Base-by-base conservation (phyloP, 2,797 vertebrate species). In the Tapera naevia region DNA sequence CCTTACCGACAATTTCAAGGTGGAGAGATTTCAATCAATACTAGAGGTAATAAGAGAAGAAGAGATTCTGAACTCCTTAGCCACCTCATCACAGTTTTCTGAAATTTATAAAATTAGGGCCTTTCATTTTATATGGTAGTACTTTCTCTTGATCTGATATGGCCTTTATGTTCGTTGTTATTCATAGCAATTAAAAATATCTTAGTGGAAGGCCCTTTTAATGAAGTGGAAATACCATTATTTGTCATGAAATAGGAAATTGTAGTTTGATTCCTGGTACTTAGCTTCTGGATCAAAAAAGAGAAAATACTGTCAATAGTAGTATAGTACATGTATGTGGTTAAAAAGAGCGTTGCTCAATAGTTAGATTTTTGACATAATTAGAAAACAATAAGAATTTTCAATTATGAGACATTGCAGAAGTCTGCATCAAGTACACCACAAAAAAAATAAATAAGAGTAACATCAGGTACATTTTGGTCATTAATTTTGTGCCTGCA, bases 21-120 rank as follows among this genome's bases (percentile, higher is more conserved):
- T 96, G 93, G 92, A 96, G 79, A 95, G 84, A 80, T 83, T 96
- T 96, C 95, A 96, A 94, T 96, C 96, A 96, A 96, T 97, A 95
- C 81, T 54, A 70, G 61, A 70, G 89, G 94, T 97, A 96, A 97
- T 96, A 96, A 96, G 94, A 94, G 91, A 95, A 96, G 87, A 94
- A 74, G 57, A 96, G 54, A 94, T 89, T 93, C 81, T 95, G 64
- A 82, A 89, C 48, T 86, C 58, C 48, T 84, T 86, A 3, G 3
- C 62, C 45, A 70, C 58, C 41, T 88, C 93, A 93, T 93, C 74
- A 45, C n/a, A 62, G 35, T 90, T 91, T 96, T 93, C 16, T 96
- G n/a, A 75, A 93, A 95, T 94, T 79, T 91, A 93, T 56, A 80
- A 80, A 54, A 90, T 76, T 88, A 94, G 32, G 39, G 23, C 51